phyloP scores from a whole-genome alignment of 2,113 vertebrate genomes.

The Campylomormyrus tamandua region DNA sequence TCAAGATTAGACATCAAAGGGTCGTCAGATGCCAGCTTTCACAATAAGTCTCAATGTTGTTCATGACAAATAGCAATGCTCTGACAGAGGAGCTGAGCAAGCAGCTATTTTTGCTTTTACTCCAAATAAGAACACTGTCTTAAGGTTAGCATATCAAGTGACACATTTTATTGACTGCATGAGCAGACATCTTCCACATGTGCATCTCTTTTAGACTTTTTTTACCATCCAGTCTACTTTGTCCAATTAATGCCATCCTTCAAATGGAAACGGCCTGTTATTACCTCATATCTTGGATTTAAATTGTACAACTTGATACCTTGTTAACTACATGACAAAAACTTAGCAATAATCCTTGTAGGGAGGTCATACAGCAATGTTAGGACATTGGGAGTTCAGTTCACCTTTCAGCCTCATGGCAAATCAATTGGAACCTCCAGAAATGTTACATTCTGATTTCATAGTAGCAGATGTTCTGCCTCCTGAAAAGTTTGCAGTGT shows the following conservation, averaged over 20 bases:
- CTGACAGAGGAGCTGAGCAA: conserved; percentile 18
- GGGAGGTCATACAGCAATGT: background rate
- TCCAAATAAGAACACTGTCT: conserved; percentile 54
- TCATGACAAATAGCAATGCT: background rate
- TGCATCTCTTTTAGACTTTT: conserved; percentile 44
- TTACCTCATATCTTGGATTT: background rate
- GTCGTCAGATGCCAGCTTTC: background rate
- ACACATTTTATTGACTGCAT: conserved; percentile 43
- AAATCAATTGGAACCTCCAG: background rate
- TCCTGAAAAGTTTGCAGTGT: background rate
- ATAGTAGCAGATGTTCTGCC: background rate
- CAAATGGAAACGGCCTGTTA: background rate
- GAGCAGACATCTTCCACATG: conserved; percentile 9
- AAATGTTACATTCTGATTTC: background rate
- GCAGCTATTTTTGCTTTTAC: conserved; percentile 57
- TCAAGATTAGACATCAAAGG: background rate
- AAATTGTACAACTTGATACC: background rate
- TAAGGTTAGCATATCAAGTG: conserved; percentile 49
- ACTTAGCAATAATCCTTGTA: background rate
- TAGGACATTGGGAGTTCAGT: background rate
- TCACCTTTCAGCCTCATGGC: background rate
- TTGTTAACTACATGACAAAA: background rate
- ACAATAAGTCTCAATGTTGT: background rate
- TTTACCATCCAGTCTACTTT: conserved; percentile 32
- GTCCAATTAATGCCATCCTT: conserved; percentile 22